phyloP scores from a whole-genome alignment of 2,888 invertebrate species.

The Nasonia oneida region DNA sequence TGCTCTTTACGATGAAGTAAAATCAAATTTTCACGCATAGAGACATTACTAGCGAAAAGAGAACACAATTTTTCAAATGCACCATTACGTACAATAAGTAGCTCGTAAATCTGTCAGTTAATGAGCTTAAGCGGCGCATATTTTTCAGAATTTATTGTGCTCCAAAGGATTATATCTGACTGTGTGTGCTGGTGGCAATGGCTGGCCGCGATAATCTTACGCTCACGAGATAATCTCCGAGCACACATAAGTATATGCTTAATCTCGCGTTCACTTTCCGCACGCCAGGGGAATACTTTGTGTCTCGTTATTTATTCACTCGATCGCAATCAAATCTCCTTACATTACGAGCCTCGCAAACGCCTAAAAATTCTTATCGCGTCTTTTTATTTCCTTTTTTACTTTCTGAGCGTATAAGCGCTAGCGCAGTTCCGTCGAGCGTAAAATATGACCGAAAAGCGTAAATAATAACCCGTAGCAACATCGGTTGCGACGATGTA shows the following conservation, averaged over 20 bases:
- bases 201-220: neutral
- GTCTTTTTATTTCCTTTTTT: neutral
- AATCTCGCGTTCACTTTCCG: constrained; percentile 2
- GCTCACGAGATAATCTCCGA: neutral
- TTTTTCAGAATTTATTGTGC: neutral
- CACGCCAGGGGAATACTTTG: neutral
- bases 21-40: no score
- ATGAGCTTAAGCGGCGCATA: neutral
- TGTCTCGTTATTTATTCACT: neutral
- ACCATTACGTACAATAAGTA: neutral
- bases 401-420: neutral
- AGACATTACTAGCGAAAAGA: no score
- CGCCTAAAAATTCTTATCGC: neutral
- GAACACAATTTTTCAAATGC: neutral
- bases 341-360: neutral
- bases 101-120: neutral
- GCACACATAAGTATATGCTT: neutral
- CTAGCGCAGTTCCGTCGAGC: neutral
- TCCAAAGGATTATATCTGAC: neutral
- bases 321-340: neutral
- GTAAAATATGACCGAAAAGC: neutral
- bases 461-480: neutral
- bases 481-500: neutral
- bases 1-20: neutral
- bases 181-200: neutral